A percentile compares a stretch with the other conserved stretches of the same genome.
Evolutionary conservation across 2,113 vertebrate genomes (phyloP).

Genomic region (Sus scrofa): DNA sequence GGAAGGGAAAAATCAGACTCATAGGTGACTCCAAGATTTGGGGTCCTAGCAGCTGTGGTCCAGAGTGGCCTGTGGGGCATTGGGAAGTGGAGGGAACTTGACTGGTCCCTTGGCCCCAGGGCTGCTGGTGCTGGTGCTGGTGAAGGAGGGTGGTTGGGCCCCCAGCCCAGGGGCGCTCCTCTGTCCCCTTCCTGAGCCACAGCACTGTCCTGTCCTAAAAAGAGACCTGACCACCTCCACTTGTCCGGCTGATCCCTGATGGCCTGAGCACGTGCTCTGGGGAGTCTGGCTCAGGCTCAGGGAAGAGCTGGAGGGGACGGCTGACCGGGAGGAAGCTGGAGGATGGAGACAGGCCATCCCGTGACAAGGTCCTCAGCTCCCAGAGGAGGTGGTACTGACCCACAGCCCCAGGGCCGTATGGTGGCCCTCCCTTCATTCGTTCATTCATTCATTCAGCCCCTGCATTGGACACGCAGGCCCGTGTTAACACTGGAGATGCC

Average conservation of each 20-base stretch:
- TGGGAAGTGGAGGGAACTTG: neutral
- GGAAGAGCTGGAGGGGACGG: neutral
- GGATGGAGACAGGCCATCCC: neutral
- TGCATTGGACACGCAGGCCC: neutral
- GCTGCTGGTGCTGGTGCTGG: neutral
- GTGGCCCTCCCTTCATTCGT: neutral
- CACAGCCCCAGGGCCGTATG: neutral
- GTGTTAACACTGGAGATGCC: neutral
- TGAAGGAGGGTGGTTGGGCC: neutral
- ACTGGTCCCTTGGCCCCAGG: accelerated
- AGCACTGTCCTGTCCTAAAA: neutral
- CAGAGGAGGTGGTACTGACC: neutral
- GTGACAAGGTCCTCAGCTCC: neutral
- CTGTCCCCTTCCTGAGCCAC: neutral
- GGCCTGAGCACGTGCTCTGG: neutral
- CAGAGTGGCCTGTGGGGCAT: neutral
- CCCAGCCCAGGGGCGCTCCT: neutral
- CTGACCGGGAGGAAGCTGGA: neutral
- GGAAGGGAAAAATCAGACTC: neutral
- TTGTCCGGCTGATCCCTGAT: too few species aligned
- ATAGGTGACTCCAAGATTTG: accelerated
- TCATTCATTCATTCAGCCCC: neutral
- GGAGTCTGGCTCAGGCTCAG: neutral
- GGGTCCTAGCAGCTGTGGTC: neutral
- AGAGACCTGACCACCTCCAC: neutral